These are phyloP conservation scores for Esox niger DNA, from an alignment of 2,113 vertebrate species.

Conservation along the genomic window DNA sequence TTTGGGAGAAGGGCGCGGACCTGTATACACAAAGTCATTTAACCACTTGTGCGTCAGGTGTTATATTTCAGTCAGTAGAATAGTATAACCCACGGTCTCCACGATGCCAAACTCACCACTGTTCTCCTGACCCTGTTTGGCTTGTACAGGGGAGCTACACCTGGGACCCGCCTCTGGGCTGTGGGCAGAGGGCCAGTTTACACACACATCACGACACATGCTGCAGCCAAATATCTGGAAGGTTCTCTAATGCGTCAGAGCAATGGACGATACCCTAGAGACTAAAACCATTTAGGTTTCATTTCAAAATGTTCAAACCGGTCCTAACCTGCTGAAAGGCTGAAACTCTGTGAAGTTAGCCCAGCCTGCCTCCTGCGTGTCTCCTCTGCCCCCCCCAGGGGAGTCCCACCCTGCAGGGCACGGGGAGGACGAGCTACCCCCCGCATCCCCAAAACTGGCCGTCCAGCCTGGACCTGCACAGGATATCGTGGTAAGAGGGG, in stretches of 20 bases:
- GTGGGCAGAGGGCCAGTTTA: conserved; percentile 10
- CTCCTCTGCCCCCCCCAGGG: conserved; percentile 24
- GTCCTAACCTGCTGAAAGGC: conserved; percentile 85
- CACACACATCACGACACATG: neutral
- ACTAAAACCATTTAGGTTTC: too few relatives aligned
- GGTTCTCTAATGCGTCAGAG: neutral
- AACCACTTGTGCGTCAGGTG: neutral
- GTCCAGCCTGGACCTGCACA: conserved; percentile 77
- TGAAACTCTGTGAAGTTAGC: conserved; percentile 91
- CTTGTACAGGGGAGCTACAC: conserved; percentile 79
- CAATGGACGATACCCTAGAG: too few relatives aligned
- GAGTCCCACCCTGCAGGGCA: conserved; percentile 79
- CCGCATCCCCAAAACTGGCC: conserved; percentile 77
- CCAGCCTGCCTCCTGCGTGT: conserved; percentile 80
- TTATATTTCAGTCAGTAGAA: neutral
- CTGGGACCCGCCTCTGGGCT: conserved; percentile 81
- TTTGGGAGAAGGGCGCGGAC: conserved; percentile 63
- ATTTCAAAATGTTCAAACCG: too few relatives aligned
- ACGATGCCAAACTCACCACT: conserved; percentile 31
- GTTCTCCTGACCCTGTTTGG: conserved; percentile 64
- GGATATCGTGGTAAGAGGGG: too few relatives aligned
- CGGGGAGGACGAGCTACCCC: conserved; percentile 53
- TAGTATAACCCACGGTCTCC: neutral
- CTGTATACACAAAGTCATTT: conserved; percentile 10
- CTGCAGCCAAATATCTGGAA: neutral